A percentile compares a stretch with the other conserved stretches of the same genome.
phyloP scores from a whole-genome alignment of 1,140 invertebrate genomes.

The Diploscapter pachys region DNA sequence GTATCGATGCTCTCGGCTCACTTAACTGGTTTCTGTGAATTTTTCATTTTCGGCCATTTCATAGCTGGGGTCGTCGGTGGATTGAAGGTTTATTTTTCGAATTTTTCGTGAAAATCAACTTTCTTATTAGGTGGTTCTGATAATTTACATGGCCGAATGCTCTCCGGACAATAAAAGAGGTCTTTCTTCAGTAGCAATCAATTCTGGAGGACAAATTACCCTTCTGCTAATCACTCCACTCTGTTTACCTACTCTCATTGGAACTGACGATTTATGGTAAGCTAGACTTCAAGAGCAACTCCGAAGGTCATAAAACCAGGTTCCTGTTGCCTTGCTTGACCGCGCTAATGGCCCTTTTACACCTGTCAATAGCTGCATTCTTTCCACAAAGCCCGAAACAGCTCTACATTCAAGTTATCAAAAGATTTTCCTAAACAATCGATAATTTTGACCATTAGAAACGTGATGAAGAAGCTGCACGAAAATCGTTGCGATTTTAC shows the following conservation, averaged over 20 bases:
- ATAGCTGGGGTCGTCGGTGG: slow-evolving; percentile 38
- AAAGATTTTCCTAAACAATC: no score
- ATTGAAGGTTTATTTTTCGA: neutral
- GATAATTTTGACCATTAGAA: neutral
- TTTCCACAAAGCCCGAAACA: slow-evolving; percentile 47
- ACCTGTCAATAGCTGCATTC: slow-evolving; percentile 31
- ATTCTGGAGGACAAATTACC: slow-evolving; percentile 36
- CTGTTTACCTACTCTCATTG: slow-evolving; percentile 42
- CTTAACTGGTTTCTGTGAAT: slow-evolving; percentile 35
- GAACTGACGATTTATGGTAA: slow-evolving; percentile 36
- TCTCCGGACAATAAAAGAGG: slow-evolving; percentile 39
- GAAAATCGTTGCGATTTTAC: slow-evolving; percentile 31
- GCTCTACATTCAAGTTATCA: slow-evolving; percentile 32
- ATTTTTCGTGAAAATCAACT: no score
- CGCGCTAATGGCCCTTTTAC: slow-evolving; percentile 31
- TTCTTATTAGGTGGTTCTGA: slow-evolving; percentile 36
- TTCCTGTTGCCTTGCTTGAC: slow-evolving; percentile 34
- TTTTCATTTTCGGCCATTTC: slow-evolving; percentile 46
- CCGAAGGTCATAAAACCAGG: neutral
- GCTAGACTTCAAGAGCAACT: slow-evolving; percentile 1
- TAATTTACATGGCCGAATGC: slow-evolving; percentile 46
- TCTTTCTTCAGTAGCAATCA: slow-evolving; percentile 35
- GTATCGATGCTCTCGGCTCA: slow-evolving; percentile 42
- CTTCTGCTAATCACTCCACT: slow-evolving; percentile 37
- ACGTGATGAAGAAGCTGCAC: slow-evolving; percentile 20